Evolutionary conservation across 2,888 invertebrate genomes (phyloP), one percentile per base, ranked within the genome.

Genomic region (Petrophora chlorosata): DNA sequence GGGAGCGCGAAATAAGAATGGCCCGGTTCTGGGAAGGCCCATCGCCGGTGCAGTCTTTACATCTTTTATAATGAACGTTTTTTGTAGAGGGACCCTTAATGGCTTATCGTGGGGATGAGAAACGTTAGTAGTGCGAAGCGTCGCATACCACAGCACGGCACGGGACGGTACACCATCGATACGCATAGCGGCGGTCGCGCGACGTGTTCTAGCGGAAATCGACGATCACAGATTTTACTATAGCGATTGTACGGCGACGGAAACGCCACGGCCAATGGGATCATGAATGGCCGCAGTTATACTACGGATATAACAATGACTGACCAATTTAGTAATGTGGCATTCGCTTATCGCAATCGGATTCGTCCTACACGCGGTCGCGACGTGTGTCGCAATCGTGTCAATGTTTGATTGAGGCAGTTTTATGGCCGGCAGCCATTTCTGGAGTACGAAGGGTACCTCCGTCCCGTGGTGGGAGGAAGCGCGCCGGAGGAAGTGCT

Each of bases 1-100:
- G 82, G 85, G 86, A 85, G 84, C 85, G 85, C 88, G 78, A 88
- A 88, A 88, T 86, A 86, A 89, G 88, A 90, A 89, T 89, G 85
- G 87, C 67, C 74, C 79, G 77, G 72, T 89, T 89, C 89, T 85
- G 83, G 79, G 89, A 90, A 89, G 88, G 85, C 71, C 74, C 86
- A 10, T 1, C 83, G 85, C 86, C 85, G 86, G 78, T 79, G 82
- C 79, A 82, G 82, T 82, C 86, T 85, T 85, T 85, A 84, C 78
- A 85, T 85, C 81, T 79, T 85, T 86, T 85, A 81, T 88, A 87
- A 87, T 83, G 84, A 85, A 82, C 76, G 74, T 79, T 88, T 88
- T 88, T 89, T 88, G 82, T 81, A 55, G 61, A 74, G 72, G 76
- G 79, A 78, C 81, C 85, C 84, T 82, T 85, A 82, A 83, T 86